These are phyloP conservation scores for Philonicus albiceps DNA, from an alignment of 2,888 invertebrate genomes.

Conservation along the genomic window DNA sequence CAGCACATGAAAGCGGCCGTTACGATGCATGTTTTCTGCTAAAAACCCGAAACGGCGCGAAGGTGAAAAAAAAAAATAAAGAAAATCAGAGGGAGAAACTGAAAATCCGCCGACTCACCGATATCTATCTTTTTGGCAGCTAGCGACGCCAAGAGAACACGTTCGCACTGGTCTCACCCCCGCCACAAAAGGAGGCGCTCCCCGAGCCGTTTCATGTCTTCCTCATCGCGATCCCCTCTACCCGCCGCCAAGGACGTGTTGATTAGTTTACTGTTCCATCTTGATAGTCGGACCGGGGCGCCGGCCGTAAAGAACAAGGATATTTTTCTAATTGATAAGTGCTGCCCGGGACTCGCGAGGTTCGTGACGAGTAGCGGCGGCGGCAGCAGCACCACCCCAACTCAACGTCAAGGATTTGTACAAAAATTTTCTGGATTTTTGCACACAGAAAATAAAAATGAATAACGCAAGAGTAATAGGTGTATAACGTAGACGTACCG, in stretches of 20 bases:
- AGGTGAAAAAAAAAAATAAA: background rate
- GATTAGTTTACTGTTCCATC: slow-evolving; percentile 29
- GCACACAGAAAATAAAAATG: background rate
- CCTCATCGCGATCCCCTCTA: background rate
- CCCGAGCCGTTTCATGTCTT: background rate
- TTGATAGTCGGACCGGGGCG: background rate
- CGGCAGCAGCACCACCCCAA: background rate
- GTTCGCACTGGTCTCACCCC: background rate
- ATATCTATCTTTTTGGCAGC: slow-evolving; percentile 15
- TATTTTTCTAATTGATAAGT: slow-evolving; percentile 15
- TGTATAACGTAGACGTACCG: background rate
- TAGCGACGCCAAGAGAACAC: slow-evolving; percentile 10
- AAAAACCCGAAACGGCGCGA: background rate
- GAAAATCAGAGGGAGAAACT: background rate
- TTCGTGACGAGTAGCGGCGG: background rate
- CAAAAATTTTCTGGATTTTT: background rate
- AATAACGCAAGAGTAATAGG: background rate
- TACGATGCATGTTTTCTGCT: slow-evolving; percentile 16
- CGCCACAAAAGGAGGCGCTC: background rate
- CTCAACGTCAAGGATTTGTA: background rate
- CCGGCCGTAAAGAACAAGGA: slow-evolving; percentile 5
- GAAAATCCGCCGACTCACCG: slow-evolving; percentile 5
- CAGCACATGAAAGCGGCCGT: background rate
- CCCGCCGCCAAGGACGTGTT: slow-evolving; percentile 27
- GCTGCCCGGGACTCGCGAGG: background rate